Percentiles rank a stretch among this genome's conserved stretches.
These are phyloP conservation scores for Taenaris catops DNA, from an alignment of 2,888 invertebrate species.

Conservation along the genomic window DNA sequence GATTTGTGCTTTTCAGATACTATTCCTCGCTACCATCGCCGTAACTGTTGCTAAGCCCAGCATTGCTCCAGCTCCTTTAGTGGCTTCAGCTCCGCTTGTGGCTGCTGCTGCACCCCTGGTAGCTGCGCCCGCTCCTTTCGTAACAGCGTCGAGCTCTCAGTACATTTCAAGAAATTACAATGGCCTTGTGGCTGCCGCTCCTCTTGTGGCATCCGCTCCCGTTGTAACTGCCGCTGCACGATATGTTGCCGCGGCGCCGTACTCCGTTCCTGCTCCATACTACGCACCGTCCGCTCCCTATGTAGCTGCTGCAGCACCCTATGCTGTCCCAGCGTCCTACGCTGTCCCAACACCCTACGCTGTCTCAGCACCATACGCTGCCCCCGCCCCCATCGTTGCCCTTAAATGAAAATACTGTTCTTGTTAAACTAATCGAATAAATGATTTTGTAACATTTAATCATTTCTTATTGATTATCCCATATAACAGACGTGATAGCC, in stretches of 20 bases:
- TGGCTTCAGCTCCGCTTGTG: slow-evolving; percentile 41
- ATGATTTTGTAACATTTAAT: no score
- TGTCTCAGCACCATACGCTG: slow-evolving; percentile 37
- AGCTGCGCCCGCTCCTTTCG: slow-evolving; percentile 72
- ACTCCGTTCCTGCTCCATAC: slow-evolving; percentile 37
- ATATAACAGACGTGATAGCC: no score
- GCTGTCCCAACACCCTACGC: slow-evolving; percentile 37
- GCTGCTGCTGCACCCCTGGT: slow-evolving; percentile 41
- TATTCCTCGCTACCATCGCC: slow-evolving; percentile 51
- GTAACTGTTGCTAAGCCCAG: slow-evolving; percentile 53
- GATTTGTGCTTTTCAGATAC: slow-evolving; percentile 56
- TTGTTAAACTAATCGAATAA: slow-evolving; percentile 29
- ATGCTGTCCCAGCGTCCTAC: slow-evolving; percentile 49
- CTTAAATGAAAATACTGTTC: slow-evolving; percentile 49
- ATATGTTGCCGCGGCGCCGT: slow-evolving; percentile 43
- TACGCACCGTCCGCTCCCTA: slow-evolving; percentile 30
- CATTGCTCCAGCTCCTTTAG: slow-evolving; percentile 46
- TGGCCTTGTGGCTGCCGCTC: slow-evolving; percentile 62
- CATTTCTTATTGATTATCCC: no score
- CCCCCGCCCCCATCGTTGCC: slow-evolving; percentile 53
- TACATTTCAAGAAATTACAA: slow-evolving; percentile 82
- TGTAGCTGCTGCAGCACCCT: slow-evolving; percentile 36
- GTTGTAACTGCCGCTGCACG: slow-evolving; percentile 47
- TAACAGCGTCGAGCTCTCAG: slow-evolving; percentile 84
- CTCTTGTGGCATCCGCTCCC: slow-evolving; percentile 61